phyloP scores from a whole-genome alignment of 1,140 invertebrate genomes.

The Steinernema khuongi region DNA sequence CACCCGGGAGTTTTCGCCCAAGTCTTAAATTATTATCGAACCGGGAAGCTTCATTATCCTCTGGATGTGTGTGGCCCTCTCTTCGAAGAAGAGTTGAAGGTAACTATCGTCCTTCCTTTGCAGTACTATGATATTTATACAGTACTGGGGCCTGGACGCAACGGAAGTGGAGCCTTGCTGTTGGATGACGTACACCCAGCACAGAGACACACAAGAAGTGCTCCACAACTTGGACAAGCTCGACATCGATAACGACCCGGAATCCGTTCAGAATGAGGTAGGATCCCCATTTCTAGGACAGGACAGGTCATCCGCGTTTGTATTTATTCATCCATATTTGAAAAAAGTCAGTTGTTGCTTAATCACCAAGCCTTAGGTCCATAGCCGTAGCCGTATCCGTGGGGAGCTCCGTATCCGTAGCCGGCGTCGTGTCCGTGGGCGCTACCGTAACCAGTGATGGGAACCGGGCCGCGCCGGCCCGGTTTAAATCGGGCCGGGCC shows the following conservation, averaged over 20 bases:
- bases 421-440: no score
- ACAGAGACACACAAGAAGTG: conserved; percentile 73
- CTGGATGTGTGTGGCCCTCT: conserved; percentile 68
- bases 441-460: no score
- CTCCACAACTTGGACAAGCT: conserved; percentile 44
- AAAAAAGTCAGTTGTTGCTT: no score
- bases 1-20: conserved; percentile 95
- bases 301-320: no score
- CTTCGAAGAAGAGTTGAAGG: conserved; percentile 80
- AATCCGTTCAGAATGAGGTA: conserved; percentile 25
- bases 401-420: no score
- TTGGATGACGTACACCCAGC: conserved; percentile 78
- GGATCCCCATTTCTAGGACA: conserved; percentile 28
- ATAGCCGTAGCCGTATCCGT: no score
- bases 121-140: conserved; percentile 60
- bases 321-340: no score
- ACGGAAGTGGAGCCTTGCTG: conserved; percentile 93
- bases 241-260: conserved; percentile 49
- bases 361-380: no score
- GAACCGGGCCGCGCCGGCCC: no score
- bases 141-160: conserved; percentile 90
- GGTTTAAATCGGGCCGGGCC: no score
- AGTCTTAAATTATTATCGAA: conserved; percentile 81
- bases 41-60: conserved; percentile 74
- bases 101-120: background rate